Percentiles rank a stretch among this genome's conserved stretches.
Conservation (phyloP, 2,888 invertebrate species). For the Oligia latruncula region DNA sequence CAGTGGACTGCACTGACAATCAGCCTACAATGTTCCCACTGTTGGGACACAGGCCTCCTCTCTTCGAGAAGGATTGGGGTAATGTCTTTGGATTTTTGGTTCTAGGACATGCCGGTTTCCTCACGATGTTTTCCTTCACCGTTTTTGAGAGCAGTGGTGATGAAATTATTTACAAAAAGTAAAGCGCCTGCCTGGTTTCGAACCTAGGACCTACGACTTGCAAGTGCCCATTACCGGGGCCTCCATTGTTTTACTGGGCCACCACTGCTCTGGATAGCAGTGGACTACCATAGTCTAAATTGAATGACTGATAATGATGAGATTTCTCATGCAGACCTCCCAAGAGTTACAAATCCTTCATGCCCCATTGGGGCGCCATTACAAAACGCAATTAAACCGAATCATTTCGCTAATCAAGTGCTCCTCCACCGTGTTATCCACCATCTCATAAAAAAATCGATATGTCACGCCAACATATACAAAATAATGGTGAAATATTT, state of each 20-base stretch:
- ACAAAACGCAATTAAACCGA: conserved; percentile 36
- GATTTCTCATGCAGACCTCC: conserved; percentile 25
- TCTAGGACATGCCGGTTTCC: not conserved
- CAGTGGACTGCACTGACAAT: too few relatives aligned
- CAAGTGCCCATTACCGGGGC: too few relatives aligned
- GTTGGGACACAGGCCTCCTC: too few relatives aligned
- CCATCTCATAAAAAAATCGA: conserved; percentile 69
- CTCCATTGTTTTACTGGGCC: too few relatives aligned
- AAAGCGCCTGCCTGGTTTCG: too few relatives aligned
- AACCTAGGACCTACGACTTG: too few relatives aligned
- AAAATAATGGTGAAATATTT: conserved; percentile 74
- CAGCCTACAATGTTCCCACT: too few relatives aligned
- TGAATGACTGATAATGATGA: not conserved
- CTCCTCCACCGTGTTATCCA: conserved; percentile 32
- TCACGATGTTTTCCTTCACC: not conserved
- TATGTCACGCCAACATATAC: conserved; percentile 74
- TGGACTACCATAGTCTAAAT: not conserved
- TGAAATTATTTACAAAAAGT: not conserved
- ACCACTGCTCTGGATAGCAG: not conserved
- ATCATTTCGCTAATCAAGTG: conserved; percentile 63
- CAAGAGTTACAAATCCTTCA: conserved; percentile 18
- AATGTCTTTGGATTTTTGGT: not conserved
- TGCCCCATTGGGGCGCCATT: conserved; percentile 41
- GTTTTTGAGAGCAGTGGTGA: not conserved
- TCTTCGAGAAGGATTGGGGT: too few relatives aligned